These are phyloP conservation scores for Drosophila sproati DNA, from an alignment of 1,140 invertebrate genomes.

Conservation along the genomic window DNA sequence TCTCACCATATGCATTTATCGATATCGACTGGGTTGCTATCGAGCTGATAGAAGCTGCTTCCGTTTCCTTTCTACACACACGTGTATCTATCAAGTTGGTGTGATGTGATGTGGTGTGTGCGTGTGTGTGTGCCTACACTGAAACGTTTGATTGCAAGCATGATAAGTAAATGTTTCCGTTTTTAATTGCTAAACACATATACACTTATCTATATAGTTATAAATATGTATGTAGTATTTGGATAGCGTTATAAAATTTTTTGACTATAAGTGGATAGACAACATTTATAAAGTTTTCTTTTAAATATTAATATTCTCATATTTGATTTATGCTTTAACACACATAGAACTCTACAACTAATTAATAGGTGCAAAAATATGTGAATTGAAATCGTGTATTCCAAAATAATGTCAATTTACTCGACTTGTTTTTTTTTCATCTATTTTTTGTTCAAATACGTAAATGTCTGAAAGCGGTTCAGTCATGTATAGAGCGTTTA, in stretches of 20 bases:
- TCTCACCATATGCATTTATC: constrained; percentile 22
- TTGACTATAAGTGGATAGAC: constrained; percentile 62
- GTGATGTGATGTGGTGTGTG: constrained; percentile 16
- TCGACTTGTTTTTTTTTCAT: neutral
- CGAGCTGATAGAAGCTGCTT: constrained; percentile 30
- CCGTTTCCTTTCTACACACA: constrained; percentile 30
- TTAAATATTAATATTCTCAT: constrained; percentile 45
- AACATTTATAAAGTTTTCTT: constrained; percentile 74
- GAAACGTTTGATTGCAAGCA: constrained; percentile 69
- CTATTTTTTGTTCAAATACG: neutral
- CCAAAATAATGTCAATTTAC: constrained; percentile 1
- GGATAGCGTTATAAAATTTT: constrained; percentile 65
- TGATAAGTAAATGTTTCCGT: constrained; percentile 38
- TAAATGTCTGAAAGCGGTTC: constrained; percentile 38
- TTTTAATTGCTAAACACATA: constrained; percentile 18
- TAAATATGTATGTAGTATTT: constrained; percentile 36
- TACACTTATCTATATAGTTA: constrained; percentile 16
- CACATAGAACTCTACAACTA: constrained; percentile 39
- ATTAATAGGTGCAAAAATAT: constrained; percentile 31
- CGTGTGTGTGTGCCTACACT: constrained; percentile 38
- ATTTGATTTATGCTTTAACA: constrained; percentile 42
- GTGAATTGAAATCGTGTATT: neutral
- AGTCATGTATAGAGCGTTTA: constrained; percentile 42
- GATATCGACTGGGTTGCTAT: constrained; percentile 50
- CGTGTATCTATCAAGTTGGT: neutral